Base-by-base conservation (phyloP, 2,113 vertebrate genomes). In the Sorex fumeus region DNA sequence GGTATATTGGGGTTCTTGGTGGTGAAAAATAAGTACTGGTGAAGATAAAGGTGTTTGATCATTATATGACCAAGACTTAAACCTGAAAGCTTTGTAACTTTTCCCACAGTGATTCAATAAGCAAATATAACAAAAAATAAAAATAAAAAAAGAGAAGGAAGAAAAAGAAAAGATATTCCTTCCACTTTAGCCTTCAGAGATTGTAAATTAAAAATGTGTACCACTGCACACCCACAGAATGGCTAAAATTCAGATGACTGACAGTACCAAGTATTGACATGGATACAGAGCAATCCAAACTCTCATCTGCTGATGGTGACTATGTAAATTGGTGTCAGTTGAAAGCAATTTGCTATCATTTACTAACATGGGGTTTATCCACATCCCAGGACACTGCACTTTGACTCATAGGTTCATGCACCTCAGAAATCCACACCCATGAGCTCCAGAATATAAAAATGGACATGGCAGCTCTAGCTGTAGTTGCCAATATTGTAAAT, bases 341-440 rank as follows among this genome's bases (percentile, higher is more conserved):
- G 9, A 40, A 87, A 74, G 57, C 25, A 8, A 8, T 25, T 64
- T 32, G 34, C 9, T 5, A 2, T 25, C 12, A 15, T 53, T 18
- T 81, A 27, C 47, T 25, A 0, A 40, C n/a, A 70, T 28, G 27
- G n/a, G 43, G 64, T 6, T 11, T 8, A 21, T 36, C 8, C 0
- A 1, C 23, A 23, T 8, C 27, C 27, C 2, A 0, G 4, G 74
- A 30, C 6, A 1, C 32, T 3, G 15, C 12, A 25, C 0, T 19
- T 70, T 32, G 28, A 15, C 15, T 27, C 60, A 12, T 1, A 43
- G 83, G 13, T 53, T 6, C 3, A 13, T 15, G 1, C 5, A 25
- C 27, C 19, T 6, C 43, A 40, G 64, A 62, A 60, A 21, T 4
- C 25, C n/a, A 23, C 13, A 3, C 8, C 1, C 30, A 1, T 2